Evolutionary conservation across 2,113 vertebrate genomes (phyloP).

Genomic region (Sorex fumeus): DNA sequence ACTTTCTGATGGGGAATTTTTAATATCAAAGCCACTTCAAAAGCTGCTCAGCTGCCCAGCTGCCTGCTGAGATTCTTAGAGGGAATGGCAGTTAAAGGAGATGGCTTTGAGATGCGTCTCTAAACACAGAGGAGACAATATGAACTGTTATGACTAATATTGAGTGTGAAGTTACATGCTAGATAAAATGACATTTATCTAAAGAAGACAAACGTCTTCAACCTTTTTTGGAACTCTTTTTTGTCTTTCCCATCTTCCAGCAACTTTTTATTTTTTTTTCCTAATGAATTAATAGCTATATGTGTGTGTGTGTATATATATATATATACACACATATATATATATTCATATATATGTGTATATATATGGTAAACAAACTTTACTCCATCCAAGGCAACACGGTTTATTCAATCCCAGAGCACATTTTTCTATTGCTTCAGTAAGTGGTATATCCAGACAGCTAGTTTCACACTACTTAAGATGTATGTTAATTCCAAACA

Average conservation of each 20-base stretch:
- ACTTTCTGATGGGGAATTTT: slow-evolving; percentile 60
- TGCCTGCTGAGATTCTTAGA: slow-evolving; percentile 7
- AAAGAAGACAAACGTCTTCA: not conserved
- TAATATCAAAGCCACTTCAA: slow-evolving; percentile 66
- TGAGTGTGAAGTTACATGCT: slow-evolving; percentile 58
- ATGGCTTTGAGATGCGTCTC: slow-evolving; percentile 27
- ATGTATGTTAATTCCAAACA: not conserved
- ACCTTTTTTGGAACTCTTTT: slow-evolving; percentile 25
- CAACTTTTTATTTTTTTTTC: slow-evolving; percentile 19
- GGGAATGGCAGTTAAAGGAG: not conserved
- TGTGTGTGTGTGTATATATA: no score
- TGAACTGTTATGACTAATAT: slow-evolving; percentile 54
- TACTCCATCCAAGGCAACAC: slow-evolving; percentile 16
- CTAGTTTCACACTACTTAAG: not conserved
- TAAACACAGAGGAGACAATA: slow-evolving; percentile 47
- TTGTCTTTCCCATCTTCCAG: not conserved
- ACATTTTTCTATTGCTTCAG: slow-evolving; percentile 3
- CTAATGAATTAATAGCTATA: slow-evolving; percentile 33
- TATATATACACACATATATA: no score
- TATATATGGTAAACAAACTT: slow-evolving; percentile 4
- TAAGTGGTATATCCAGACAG: not conserved
- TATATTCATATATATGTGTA: no score
- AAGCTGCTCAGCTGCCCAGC: slow-evolving; percentile 28
- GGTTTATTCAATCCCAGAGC: not conserved
- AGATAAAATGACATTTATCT: slow-evolving; percentile 35